Evolutionary conservation across 1,140 invertebrate species (phyloP), one percentile per base, ranked within the genome.

Genomic region (Rhagoletis pomonella): DNA sequence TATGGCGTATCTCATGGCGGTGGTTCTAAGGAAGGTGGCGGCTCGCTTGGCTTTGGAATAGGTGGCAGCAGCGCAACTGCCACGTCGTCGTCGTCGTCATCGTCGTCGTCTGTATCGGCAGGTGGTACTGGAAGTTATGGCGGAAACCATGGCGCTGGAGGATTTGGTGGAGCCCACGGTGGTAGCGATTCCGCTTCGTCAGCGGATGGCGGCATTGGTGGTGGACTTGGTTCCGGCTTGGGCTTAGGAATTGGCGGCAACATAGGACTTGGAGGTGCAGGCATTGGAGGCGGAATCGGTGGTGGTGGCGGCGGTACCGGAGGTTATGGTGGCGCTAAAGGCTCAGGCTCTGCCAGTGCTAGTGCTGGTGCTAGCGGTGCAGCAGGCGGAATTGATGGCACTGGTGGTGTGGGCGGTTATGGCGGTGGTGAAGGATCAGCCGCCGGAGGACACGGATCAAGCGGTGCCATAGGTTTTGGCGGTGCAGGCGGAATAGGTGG

Each of bases 1-100:
- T 81, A 81, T 55, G 73, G 73, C 7, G 73, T 55, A 55, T 81
- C 73, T 2, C 73, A 81, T 55, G n/a, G 50, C 10, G 73, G 73
- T 3, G 73, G 73, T 12, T 47, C 12, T 14, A 50, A 55, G 42
- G 73, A 29, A 29, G 29, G 29, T 29, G 29, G 73, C 0, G 73
- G 67, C 17, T 42, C 44, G 5, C 42, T 81, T 3, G 73, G 73
- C 17, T n/a, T 55, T 81, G 73, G 73, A 50, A 19, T 81, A 55
- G 47, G 73, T 9, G 19, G 73, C n/a, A 14, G 73, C n/a, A 14
- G 73, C 3, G 73, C n/a, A 0, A 81, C 47, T 81, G 17, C n/a
- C 9, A 81, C 47, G 50, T 81, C 73, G 73, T 50, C 73, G 17
- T n/a, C 73, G 14, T 17, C 69, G 17, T 12, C 42, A 47, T 9